Evolutionary conservation across 2,797 vertebrate species (phyloP).

Genomic region (Lophius americanus): DNA sequence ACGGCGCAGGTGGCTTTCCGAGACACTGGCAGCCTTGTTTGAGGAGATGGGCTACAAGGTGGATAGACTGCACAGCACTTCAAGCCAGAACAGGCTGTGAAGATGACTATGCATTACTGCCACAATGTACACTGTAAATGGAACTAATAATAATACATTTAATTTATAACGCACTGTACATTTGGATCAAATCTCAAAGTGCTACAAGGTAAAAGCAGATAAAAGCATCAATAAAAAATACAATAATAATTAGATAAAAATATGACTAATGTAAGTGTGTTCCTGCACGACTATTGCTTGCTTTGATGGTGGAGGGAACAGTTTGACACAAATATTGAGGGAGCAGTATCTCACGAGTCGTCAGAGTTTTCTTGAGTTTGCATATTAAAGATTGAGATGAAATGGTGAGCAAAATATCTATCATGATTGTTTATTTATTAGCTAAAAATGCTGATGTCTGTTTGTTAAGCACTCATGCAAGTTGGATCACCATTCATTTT

Average conservation of each 20-base stretch:
- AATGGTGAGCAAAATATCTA: not conserved
- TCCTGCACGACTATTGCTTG: not conserved
- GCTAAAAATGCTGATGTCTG: not conserved
- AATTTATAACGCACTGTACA: no score
- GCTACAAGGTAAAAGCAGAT: no score
- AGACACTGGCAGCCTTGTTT: constrained; percentile 69
- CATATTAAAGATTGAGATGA: not conserved
- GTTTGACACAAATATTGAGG: not conserved
- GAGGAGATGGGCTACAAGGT: constrained; percentile 66
- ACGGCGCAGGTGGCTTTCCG: constrained; percentile 70
- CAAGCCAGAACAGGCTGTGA: constrained; percentile 30
- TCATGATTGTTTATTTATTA: not conserved
- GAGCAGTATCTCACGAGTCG: constrained; percentile 4
- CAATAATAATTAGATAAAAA: no score
- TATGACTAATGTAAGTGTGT: not conserved
- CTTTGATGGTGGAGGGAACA: constrained; percentile 9
- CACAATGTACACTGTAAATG: constrained; percentile 15
- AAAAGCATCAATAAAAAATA: no score
- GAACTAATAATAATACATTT: constrained; percentile 1
- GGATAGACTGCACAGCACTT: constrained; percentile 37
- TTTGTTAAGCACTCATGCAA: not conserved
- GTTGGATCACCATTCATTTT: not conserved
- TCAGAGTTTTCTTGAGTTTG: not conserved
- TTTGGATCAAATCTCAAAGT: no score
- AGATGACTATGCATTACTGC: constrained; percentile 22